Percentiles rank a stretch among this genome's conserved stretches.
These are phyloP conservation scores for Acleris literana DNA, from an alignment of 2,888 invertebrate species.

Conservation along the genomic window DNA sequence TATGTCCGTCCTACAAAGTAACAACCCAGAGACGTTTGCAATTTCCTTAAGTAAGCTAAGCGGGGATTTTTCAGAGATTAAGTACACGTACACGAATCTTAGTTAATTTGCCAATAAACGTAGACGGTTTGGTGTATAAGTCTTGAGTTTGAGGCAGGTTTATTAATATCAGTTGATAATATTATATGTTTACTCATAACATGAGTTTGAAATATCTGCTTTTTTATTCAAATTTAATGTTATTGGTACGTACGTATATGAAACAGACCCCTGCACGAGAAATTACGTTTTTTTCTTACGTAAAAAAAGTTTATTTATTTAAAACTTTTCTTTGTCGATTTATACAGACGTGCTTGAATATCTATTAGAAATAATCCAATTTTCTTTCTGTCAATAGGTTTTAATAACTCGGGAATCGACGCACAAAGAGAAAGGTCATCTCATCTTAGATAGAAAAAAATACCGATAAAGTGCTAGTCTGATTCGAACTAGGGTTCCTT, in stretches of 20 bases:
- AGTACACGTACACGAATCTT: neutral
- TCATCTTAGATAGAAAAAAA: neutral
- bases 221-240: too few relatives aligned
- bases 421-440: neutral
- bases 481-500: too few relatives aligned
- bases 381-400: neutral
- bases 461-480: too few relatives aligned
- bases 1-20: constrained; percentile 21
- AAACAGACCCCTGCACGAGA: too few relatives aligned
- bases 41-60: constrained; percentile 30
- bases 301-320: too few relatives aligned
- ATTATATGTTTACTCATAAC: neutral
- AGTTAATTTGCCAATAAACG: neutral
- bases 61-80: constrained; percentile 10
- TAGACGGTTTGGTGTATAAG: too few relatives aligned
- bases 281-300: too few relatives aligned
- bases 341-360: too few relatives aligned
- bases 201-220: too few relatives aligned
- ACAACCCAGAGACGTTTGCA: constrained; percentile 5
- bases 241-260: too few relatives aligned
- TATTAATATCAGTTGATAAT: neutral
- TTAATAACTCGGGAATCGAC: neutral
- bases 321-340: too few relatives aligned
- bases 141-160: too few relatives aligned
- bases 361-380: neutral